phyloP scores from a whole-genome alignment of 2,113 vertebrate species.

The Oostethus manadensis region DNA sequence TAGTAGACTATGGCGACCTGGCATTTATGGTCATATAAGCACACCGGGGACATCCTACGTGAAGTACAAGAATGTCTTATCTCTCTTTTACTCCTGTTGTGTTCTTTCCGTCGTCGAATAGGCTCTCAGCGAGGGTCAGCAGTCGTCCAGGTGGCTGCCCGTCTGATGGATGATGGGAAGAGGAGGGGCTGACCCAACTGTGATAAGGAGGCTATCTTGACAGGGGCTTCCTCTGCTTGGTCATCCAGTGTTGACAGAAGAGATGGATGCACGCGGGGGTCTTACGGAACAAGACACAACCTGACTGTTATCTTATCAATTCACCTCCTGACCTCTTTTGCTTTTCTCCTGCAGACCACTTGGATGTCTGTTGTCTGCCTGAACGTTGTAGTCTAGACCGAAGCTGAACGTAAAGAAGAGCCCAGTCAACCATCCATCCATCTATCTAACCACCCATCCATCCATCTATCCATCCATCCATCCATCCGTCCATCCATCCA shows the following conservation, averaged over 20 bases:
- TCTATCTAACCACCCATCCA: too few species aligned
- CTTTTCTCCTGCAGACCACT: too few species aligned
- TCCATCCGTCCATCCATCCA: too few species aligned
- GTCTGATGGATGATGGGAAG: slow-evolving; percentile 66
- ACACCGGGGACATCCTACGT: not conserved
- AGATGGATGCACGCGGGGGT: slow-evolving; percentile 52
- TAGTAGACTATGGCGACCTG: slow-evolving; percentile 1
- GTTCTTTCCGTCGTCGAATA: slow-evolving; percentile 35
- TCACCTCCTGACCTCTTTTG: slow-evolving; percentile 40
- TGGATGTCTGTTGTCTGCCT: too few species aligned
- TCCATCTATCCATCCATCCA: too few species aligned
- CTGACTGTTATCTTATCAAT: slow-evolving; percentile 57
- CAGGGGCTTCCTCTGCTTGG: slow-evolving; percentile 66
- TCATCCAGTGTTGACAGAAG: slow-evolving; percentile 58
- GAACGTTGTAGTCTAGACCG: too few species aligned
- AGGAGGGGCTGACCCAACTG: slow-evolving; percentile 32
- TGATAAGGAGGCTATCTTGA: slow-evolving; percentile 71
- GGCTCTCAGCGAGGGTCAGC: slow-evolving; percentile 49
- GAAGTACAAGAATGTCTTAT: slow-evolving; percentile 46
- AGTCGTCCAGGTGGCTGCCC: slow-evolving; percentile 60
- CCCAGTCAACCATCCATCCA: too few species aligned
- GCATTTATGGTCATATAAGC: not conserved
- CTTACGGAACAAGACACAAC: slow-evolving; percentile 57
- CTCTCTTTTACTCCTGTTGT: slow-evolving; percentile 31
- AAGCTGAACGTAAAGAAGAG: too few species aligned